phyloP scores from a whole-genome alignment of 2,113 vertebrate genomes.

The Bufo bufo region DNA sequence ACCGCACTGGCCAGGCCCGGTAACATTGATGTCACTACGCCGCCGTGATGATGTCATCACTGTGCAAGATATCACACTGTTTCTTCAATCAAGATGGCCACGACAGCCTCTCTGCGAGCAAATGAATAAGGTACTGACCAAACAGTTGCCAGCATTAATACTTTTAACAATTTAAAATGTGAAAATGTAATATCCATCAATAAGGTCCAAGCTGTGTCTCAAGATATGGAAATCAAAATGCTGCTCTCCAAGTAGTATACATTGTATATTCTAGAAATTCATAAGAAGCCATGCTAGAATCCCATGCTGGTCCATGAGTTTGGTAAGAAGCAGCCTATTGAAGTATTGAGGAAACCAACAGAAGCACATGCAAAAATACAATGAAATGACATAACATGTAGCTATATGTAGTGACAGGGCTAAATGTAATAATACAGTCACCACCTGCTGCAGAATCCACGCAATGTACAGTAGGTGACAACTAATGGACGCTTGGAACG shows the following conservation, averaged over 20 bases:
- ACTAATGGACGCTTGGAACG: not conserved
- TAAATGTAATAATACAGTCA: not conserved
- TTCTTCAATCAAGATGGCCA: too few species aligned
- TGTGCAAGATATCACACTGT: too few species aligned
- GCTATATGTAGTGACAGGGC: not conserved
- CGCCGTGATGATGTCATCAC: too few species aligned
- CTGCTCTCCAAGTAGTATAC: not conserved
- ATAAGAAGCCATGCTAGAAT: not conserved
- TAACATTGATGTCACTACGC: too few species aligned
- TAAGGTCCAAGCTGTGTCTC: not conserved
- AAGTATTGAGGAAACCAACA: not conserved
- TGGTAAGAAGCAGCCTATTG: too few species aligned
- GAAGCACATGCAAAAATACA: not conserved
- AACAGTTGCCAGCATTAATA: slow-evolving; percentile 3
- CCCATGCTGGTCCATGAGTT: not conserved
- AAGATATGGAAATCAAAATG: not conserved
- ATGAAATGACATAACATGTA: not conserved
- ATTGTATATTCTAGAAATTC: not conserved
- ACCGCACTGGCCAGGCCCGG: too few species aligned
- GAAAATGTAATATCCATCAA: too few species aligned
- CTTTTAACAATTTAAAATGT: not conserved
- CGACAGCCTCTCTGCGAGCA: too few species aligned
- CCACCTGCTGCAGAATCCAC: not conserved
- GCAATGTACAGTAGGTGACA: not conserved
- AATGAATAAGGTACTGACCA: too few species aligned